Conservation (phyloP, 2,113 vertebrate species). For the Perognathus longimembris region DNA sequence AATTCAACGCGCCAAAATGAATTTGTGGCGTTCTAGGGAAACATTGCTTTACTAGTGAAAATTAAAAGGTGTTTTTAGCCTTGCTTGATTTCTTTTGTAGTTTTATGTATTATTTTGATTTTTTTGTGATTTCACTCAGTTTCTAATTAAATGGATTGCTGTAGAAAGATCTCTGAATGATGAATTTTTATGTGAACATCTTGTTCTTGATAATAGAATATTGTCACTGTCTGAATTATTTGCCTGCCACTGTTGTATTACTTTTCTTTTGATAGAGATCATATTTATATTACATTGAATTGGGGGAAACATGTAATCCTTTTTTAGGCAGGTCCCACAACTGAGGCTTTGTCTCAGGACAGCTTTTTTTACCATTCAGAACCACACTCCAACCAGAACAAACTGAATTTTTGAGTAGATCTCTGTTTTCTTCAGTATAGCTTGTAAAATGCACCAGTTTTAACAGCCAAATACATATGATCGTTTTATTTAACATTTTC, state of each 20-base stretch:
- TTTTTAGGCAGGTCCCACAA: no score
- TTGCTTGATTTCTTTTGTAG: slow-evolving; percentile 36
- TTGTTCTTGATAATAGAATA: not conserved
- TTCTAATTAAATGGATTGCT: slow-evolving; percentile 57
- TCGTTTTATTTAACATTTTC: not conserved
- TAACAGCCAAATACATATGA: not conserved
- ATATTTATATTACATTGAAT: not conserved
- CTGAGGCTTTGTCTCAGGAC: no score
- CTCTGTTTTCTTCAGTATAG: no score
- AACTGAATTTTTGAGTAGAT: no score
- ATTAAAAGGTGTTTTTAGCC: slow-evolving; percentile 17
- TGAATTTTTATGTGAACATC: not conserved
- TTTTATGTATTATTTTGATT: not conserved
- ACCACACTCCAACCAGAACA: not conserved
- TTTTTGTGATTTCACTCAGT: not conserved
- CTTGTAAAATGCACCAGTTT: not conserved
- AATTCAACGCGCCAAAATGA: slow-evolving; percentile 37
- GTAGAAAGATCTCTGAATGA: not conserved
- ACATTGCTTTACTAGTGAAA: slow-evolving; percentile 54
- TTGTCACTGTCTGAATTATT: not conserved
- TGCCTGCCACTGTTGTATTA: not conserved
- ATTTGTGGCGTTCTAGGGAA: slow-evolving; percentile 14
- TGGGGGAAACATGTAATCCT: not conserved
- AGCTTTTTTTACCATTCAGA: no score
- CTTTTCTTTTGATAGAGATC: not conserved